Evolutionary conservation across 2,797 vertebrate genomes (phyloP), one percentile per base, ranked within the genome.

Genomic region (Phalanger gymnotis): DNA sequence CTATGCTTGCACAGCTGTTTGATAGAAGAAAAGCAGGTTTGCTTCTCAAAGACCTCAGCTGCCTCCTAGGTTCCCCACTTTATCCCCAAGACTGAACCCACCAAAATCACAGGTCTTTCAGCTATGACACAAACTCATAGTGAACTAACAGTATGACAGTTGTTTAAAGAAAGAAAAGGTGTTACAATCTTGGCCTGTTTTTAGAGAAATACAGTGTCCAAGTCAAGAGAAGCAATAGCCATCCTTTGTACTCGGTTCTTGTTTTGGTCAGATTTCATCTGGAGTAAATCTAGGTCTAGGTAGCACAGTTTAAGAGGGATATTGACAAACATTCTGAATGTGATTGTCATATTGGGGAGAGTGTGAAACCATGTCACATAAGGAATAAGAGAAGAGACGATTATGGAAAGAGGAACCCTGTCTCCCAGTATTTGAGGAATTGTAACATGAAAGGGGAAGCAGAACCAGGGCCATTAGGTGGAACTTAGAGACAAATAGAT

Each of bases 1-100:
- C 96, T 97, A 98, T 97, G 97, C 90, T 25, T 96, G 95, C 96
- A 91, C 97, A 98, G 96, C 97, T 97, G 97, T 92, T 94, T 94
- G 95, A 95, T 57, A 47, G 93, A 89, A 51, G 40, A 87, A 95
- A 96, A 91, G n/a, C 73, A 91, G 94, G 91, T 96, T 97, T 95
- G 94, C 94, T 95, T 91, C 94, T 96, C 51, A 95, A 96, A 87
- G 40, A 28, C 22, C 61, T 40, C 73, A 87, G 73, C 73, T 51
- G 73, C 73, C 54, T 2, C 58, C 6, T 90, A 92, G 91, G 81
- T 94, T 94, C 27, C 40, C 95, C 93, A 73, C 53, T 89, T 92
- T 96, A 53, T 95, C 92, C 94, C 25, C 0, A 47, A 93, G 34
- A 92, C 52, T 52, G 52, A 96, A 16, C 53, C 4, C 58, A 87